Percentiles rank a stretch among this genome's conserved stretches.
Evolutionary conservation across 2,113 vertebrate species (phyloP).

Genomic region (Sinocyclocheilus anophthalmus): DNA sequence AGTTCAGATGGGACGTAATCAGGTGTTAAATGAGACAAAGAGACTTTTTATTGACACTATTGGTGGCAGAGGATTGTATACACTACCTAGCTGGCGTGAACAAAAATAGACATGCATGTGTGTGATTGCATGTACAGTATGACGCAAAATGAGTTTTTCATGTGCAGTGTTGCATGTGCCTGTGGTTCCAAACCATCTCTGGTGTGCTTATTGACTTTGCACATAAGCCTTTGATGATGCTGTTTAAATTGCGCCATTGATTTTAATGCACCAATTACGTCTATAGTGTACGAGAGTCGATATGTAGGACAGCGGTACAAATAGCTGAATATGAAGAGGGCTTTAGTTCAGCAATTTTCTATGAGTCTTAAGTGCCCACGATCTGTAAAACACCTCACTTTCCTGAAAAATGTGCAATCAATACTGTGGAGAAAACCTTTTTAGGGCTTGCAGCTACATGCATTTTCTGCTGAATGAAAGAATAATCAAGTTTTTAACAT

Average conservation of each 20-base stretch:
- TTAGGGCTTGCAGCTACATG: constrained; percentile 42
- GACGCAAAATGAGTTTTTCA: not conserved
- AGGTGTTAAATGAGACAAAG: constrained; percentile 68
- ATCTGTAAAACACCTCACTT: constrained; percentile 44
- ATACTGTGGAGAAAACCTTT: constrained; percentile 47
- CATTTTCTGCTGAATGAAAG: constrained; percentile 27
- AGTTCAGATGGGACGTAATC: constrained; percentile 70
- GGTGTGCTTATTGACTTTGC: constrained; percentile 64
- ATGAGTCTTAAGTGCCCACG: constrained; percentile 58
- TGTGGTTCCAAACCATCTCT: constrained; percentile 3
- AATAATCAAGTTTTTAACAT: constrained; percentile 29
- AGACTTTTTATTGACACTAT: constrained; percentile 57
- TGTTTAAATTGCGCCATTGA: constrained; percentile 67
- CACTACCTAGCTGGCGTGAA: not conserved
- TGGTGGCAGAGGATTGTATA: constrained; percentile 42
- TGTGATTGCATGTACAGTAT: not conserved
- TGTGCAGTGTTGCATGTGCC: constrained; percentile 37
- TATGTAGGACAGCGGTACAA: constrained; percentile 57
- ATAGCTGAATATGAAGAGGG: constrained; percentile 51
- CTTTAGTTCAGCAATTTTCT: constrained; percentile 50
- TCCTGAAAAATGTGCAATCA: constrained; percentile 46
- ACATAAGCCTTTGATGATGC: constrained; percentile 64
- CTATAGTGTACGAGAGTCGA: constrained; percentile 63
- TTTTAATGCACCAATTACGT: constrained; percentile 67
- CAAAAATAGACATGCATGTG: not conserved